Evolutionary conservation across 2,797 vertebrate genomes (phyloP).

Genomic region (Sarcoramphus papa): DNA sequence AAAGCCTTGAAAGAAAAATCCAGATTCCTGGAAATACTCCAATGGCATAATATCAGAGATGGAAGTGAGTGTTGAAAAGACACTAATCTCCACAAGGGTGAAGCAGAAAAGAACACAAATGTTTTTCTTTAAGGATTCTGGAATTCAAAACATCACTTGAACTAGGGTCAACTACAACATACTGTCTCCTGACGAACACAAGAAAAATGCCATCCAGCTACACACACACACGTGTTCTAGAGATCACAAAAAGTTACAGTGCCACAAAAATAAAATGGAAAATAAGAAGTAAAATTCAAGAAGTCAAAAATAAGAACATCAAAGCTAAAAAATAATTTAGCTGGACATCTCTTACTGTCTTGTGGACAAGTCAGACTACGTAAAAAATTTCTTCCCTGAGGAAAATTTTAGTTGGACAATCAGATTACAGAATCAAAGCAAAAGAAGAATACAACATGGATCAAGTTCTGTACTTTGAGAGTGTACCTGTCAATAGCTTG

Average conservation of each 20-base stretch:
- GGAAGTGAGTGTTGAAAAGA: background rate
- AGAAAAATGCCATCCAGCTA: background rate
- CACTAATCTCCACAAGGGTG: background rate
- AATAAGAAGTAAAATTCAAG: background rate
- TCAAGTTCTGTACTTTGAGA: background rate
- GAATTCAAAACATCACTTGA: background rate
- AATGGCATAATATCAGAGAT: background rate
- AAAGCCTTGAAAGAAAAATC: background rate
- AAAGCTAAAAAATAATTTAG: background rate
- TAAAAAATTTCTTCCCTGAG: background rate
- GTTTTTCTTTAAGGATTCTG: background rate
- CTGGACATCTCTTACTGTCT: background rate
- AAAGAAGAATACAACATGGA: background rate
- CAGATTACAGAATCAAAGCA: background rate
- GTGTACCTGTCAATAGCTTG: slow-evolving; percentile 94
- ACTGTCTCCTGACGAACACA: background rate
- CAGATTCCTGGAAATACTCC: background rate
- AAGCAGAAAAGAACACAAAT: background rate
- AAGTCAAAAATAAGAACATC: background rate
- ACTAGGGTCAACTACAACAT: background rate
- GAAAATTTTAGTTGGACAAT: background rate
- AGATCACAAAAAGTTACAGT: background rate
- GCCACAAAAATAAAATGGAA: background rate
- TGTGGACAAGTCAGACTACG: background rate
- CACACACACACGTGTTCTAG: too few relatives aligned